phyloP scores from a whole-genome alignment of 2,888 invertebrate species.

The Philopedon plagiatum region DNA sequence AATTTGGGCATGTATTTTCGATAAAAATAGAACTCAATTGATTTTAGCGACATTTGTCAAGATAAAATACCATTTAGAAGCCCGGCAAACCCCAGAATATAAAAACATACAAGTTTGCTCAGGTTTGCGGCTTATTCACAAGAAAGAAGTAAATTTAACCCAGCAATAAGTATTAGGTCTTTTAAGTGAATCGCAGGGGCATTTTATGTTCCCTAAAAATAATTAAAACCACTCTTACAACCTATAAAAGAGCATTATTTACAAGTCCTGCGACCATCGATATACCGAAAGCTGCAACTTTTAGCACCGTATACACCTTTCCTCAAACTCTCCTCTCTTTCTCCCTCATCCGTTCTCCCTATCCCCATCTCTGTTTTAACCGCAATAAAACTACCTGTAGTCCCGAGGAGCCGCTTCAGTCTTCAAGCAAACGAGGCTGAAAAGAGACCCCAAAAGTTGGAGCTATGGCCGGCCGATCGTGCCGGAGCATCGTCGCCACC shows the following conservation, averaged over 20 bases:
- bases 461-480: conserved; percentile 23
- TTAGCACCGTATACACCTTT: conserved; percentile 53
- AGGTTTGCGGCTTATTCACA: no score
- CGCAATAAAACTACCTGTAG: conserved; percentile 52
- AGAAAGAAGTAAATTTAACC: no score
- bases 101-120: no score
- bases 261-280: conserved; percentile 25
- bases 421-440: conserved; percentile 29
- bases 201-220: no score
- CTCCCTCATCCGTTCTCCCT: conserved; percentile 6
- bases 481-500: conserved; percentile 9
- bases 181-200: no score
- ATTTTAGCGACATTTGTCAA: no score
- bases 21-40: no score
- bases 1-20: no score
- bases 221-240: neutral
- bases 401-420: conserved; percentile 45
- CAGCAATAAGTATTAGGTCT: no score
- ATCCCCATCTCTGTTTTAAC: conserved; percentile 22
- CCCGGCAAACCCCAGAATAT: no score
- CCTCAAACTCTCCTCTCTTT: conserved; percentile 30
- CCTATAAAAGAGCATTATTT: conserved; percentile 7
- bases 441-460: conserved; percentile 25
- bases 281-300: conserved; percentile 43
- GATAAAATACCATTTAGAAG: no score